Conservation (phyloP, 2,113 vertebrate species). For the Marmota monax region DNA sequence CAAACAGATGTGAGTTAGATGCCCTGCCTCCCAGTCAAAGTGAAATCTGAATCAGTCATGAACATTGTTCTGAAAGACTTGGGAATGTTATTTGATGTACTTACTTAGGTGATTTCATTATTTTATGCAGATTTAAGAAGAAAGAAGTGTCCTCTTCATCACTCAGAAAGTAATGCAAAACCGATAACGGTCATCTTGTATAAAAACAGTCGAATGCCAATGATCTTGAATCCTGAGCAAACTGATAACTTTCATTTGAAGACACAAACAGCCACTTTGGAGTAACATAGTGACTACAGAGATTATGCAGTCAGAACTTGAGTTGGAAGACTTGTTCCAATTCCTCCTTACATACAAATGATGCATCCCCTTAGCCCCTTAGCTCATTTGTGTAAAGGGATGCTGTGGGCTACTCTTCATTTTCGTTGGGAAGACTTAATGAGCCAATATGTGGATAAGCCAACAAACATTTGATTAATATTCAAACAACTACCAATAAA, state of each 20-base stretch:
- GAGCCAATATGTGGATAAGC: not conserved
- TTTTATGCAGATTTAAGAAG: not conserved
- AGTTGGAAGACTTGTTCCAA: not conserved
- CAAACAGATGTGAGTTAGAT: not conserved
- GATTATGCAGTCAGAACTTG: not conserved
- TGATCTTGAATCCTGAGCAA: not conserved
- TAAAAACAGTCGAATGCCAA: conserved; percentile 6
- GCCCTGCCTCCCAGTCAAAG: not conserved
- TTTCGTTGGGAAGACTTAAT: not conserved
- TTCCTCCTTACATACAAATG: not conserved
- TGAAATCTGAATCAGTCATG: conserved; percentile 2
- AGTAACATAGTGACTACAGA: not conserved
- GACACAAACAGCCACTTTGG: not conserved
- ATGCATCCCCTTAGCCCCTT: not conserved
- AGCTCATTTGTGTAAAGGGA: not conserved
- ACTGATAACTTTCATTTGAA: not conserved
- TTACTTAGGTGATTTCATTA: conserved; percentile 54
- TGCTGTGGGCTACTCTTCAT: not conserved
- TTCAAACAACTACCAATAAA: conserved; percentile 5
- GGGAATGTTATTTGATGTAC: conserved; percentile 35
- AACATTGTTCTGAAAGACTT: conserved; percentile 22
- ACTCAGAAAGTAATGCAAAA: not conserved
- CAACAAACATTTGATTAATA: not conserved
- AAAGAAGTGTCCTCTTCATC: not conserved
- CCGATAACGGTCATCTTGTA: not conserved